Evolutionary conservation across 2,797 vertebrate genomes (phyloP).

Genomic region (Amazona finschi): DNA sequence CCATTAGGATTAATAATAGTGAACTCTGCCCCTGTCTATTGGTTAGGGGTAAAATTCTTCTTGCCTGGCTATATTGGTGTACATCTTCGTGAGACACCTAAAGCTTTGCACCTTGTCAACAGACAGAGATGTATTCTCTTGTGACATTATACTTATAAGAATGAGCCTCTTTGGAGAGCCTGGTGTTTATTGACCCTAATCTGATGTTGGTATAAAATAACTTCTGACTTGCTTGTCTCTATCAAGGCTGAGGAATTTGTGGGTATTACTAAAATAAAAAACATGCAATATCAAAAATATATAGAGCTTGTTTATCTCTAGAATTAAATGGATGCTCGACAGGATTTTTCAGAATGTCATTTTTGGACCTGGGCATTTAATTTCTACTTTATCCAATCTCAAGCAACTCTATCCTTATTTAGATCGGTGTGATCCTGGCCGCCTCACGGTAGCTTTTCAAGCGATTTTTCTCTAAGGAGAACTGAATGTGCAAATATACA

Average conservation of each 20-base stretch:
- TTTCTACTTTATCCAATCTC: not conserved
- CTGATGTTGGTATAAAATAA: not conserved
- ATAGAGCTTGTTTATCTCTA: not conserved
- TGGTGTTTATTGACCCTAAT: not conserved
- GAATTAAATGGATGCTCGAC: not conserved
- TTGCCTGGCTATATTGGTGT: not conserved
- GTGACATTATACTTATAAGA: not conserved
- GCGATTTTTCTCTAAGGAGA: not conserved
- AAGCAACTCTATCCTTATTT: not conserved
- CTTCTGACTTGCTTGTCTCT: not conserved
- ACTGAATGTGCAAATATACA: not conserved
- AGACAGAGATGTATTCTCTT: not conserved
- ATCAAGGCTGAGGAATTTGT: not conserved
- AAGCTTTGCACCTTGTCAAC: not conserved
- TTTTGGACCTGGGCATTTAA: not conserved
- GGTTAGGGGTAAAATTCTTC: not conserved
- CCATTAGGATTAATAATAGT: not conserved
- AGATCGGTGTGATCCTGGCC: not conserved
- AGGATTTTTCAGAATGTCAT: not conserved
- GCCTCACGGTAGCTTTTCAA: not conserved
- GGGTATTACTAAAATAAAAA: not conserved
- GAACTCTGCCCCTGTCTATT: not conserved
- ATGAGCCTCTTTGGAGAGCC: not conserved
- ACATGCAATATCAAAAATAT: not conserved
- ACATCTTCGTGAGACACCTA: fast-evolving